Evolutionary conservation across 2,797 vertebrate species (phyloP), one percentile per base, ranked within the genome.

Genomic region (Microctenopoma steveboyesi): DNA sequence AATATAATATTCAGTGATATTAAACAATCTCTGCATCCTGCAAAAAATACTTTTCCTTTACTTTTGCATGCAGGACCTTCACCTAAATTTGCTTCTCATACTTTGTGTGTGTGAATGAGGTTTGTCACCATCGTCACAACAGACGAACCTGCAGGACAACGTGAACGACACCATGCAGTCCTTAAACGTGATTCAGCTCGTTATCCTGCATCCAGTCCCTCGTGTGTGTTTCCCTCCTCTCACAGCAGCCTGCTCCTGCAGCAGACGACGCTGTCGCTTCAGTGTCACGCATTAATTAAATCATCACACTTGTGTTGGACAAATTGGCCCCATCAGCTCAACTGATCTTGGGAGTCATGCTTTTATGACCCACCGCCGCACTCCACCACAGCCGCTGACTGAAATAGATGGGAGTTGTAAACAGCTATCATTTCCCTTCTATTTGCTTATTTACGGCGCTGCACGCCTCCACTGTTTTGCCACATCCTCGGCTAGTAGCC

Each of bases 401-500:
- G 71, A 73, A 83, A 83, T 73, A 64, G 59, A 85, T 72, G 61
- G 33, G 54, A 39, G 58, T 59, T 40, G 78, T 74, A 81, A 82
- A 81, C 59, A 59, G 74, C 76, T 47, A 66, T 75, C 76, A 76
- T 76, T 77, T 70, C 12, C 35, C 33, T 68, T 85, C 85, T 76
- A 84, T 82, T 83, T 69, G 53, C 74, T 82, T 81, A 74, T 86
- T 85, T 81, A 80, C 76, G 53, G 71, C 47, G 1, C 69, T 48
- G 52, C 63, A 16, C 55, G 60, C n/a, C 52, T 53, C 72, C 53
- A 8, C 28, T 48, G 27, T 74, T 59, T 22, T 37, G 49, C 28
- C 42, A 28, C 60, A 45, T 54, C 30, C 33, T 57, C 39, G 16
- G 56, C 42, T 7, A 18, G 39, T 43, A 27, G 40, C 4, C 12